Evolutionary conservation across 2,797 vertebrate genomes (phyloP), one percentile per base, ranked within the genome.

Genomic region (Haliaeetus albicilla): DNA sequence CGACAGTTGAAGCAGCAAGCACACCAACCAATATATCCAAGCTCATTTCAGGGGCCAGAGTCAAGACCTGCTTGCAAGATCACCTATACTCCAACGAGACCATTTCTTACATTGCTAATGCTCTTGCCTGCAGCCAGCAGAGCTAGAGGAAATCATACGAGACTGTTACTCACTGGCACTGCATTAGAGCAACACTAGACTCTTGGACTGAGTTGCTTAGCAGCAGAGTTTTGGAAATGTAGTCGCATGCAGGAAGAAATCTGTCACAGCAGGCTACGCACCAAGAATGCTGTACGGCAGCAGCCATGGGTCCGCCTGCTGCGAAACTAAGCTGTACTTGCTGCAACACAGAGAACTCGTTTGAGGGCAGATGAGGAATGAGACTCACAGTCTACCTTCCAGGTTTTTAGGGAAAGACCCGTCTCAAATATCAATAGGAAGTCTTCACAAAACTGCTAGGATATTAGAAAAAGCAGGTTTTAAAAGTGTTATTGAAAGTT

Each of bases 201-300:
- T 82, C 73, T 24, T 12, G 54, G 73, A 92, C 84, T 12, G 67
- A 91, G 96, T 84, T 96, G 96, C 96, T 97, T 93, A 97, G 97
- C 87, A 95, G 96, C 96, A 91, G 86, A 95, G 92, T 96, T 97
- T 96, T 96, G 95, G 95, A 97, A 95, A 95, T 18, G 82, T 6
- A 93, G 73, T 48, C 35, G 75, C 79, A 85, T 1, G 37, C 94
- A 94, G 90, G 90, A 93, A 91, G 90, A 91, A 89, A 90, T 89
- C 79, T 46, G 87, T 84, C 87, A 87, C 84, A 84, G 93, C 81
- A 74, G 84, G 86, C 73, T 64, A 13, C 14, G 18, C 79, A 61
- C 13, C 60, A 46, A 75, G 92, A 92, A 87, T 17, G 75, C 77
- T 13, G 80, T 7, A 23, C 61, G 24, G 56, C 60, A 81, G 63